Conservation (phyloP, 2,797 vertebrate genomes). For the Garrulus glandarius region DNA sequence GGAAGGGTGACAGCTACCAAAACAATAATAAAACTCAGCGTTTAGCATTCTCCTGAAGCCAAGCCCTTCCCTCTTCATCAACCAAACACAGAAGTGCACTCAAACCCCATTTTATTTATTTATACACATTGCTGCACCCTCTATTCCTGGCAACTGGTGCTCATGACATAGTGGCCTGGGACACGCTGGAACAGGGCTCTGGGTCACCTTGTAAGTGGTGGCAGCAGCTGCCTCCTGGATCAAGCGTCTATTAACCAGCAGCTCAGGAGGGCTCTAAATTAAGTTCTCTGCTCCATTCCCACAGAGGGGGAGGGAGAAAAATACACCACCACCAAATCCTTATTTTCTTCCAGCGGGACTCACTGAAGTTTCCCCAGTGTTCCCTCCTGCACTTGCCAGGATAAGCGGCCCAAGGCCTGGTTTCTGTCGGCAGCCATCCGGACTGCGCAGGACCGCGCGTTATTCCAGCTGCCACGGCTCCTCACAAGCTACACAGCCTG, state of each 20-base stretch:
- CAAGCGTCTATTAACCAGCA: slow-evolving; percentile 32
- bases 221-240: slow-evolving; percentile 61
- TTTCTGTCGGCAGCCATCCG: rapidly evolving
- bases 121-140: neutral
- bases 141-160: slow-evolving; percentile 54
- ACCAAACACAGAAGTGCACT: neutral
- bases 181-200: slow-evolving; percentile 3
- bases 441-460: rapidly evolving
- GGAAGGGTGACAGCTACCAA: neutral
- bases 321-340: neutral
- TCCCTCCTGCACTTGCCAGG: neutral
- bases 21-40: neutral
- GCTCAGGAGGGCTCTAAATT: slow-evolving; percentile 20
- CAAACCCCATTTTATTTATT: slow-evolving; percentile 54
- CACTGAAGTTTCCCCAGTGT: neutral
- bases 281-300: slow-evolving; percentile 27
- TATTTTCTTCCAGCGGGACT: neutral
- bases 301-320: neutral
- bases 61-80: neutral
- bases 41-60: neutral
- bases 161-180: slow-evolving; percentile 43
- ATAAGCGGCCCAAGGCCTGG: rapidly evolving
- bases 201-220: slow-evolving; percentile 49
- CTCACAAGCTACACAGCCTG: neutral
- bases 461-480: neutral